These are phyloP conservation scores for Asobara japonica DNA, from an alignment of 1,140 invertebrate species.

Conservation along the genomic window DNA sequence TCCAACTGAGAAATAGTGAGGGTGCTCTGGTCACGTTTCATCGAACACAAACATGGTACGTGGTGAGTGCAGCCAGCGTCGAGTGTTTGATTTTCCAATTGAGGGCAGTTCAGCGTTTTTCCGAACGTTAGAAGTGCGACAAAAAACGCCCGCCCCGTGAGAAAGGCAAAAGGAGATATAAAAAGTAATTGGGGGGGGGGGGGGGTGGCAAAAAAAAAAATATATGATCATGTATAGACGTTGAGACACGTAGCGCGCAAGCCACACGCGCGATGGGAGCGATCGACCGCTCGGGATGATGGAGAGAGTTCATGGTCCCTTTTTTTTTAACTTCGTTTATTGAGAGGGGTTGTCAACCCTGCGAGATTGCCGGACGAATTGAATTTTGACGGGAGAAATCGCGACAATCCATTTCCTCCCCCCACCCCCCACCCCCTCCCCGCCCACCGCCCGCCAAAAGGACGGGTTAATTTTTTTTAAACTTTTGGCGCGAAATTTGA, in stretches of 20 bases:
- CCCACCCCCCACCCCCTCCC: neutral
- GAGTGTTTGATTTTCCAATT: constrained; percentile 33
- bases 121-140: constrained; percentile 5
- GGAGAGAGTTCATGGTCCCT: neutral
- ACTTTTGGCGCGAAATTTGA: neutral
- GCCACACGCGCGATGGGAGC: neutral
- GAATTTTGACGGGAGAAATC: constrained; percentile 23
- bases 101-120: constrained; percentile 27
- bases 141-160: constrained; percentile 5
- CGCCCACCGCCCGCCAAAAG: neutral
- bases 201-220: no score
- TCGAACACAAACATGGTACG: constrained; percentile 29
- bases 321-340: constrained; percentile 20
- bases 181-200: neutral
- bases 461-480: neutral
- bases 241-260: neutral
- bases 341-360: constrained; percentile 13
- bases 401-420: constrained; percentile 26
- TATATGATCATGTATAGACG: constrained; percentile 6
- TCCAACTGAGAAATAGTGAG: constrained; percentile 2
- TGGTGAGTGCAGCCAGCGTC: constrained; percentile 1
- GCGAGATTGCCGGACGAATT: constrained; percentile 28
- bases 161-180: neutral
- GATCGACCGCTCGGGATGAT: neutral
- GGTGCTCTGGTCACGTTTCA: constrained; percentile 25